Base-by-base conservation (phyloP, 2,113 vertebrate species). In the Cyphomyrus discorhynchus region DNA sequence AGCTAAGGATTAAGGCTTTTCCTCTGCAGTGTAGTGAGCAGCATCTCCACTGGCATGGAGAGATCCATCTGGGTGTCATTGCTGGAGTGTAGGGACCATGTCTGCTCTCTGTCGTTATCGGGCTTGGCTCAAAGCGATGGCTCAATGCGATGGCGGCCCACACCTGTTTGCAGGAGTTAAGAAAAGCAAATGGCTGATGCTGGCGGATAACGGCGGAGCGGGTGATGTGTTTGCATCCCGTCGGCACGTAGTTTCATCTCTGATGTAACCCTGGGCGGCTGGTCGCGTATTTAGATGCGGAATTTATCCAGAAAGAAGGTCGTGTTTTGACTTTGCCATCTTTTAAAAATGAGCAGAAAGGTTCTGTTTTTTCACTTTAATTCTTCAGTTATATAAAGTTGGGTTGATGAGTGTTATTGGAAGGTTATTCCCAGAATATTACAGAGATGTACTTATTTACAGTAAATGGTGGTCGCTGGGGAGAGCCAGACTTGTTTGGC, bases 21-120 rank as follows among this genome's bases (percentile, higher is more conserved):
- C 50, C 13, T 87, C 47, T 87, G 50, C 49, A 17, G 49, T n/a
- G n/a, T 87, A 19, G 11, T 53, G 15, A 15, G 31, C 27, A 4
- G 8, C 86, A 84, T 42, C 82, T 62, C 24, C 6, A 15, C 49
- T 52, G 86, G 49, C 27, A 0, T 87, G 24, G 27, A 49, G 11
- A 5, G n/a, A 80, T 27, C 46, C 74, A n/a, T 89, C 49, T 89
- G 88, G 49, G n/a, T 35, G 88, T 89, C 70, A 83, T 89, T 83
- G 58, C 74, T n/a, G 66, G 46, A 19, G 27, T 19, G 47, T 39
- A 31, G 66, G 21, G 66, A 80, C 47, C n/a, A 13, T 31, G 46
- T 31, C 47, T 39, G 31, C 31, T 89, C 70, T 47, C 88, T 42
- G 88, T 11, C 56, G 15, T 31, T 46, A 74, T 74, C 87, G 27